Percentiles rank a stretch among this genome's conserved stretches.
These are phyloP conservation scores for Lasioglossum baleicum DNA, from an alignment of 1,140 invertebrate species.

Conservation along the genomic window DNA sequence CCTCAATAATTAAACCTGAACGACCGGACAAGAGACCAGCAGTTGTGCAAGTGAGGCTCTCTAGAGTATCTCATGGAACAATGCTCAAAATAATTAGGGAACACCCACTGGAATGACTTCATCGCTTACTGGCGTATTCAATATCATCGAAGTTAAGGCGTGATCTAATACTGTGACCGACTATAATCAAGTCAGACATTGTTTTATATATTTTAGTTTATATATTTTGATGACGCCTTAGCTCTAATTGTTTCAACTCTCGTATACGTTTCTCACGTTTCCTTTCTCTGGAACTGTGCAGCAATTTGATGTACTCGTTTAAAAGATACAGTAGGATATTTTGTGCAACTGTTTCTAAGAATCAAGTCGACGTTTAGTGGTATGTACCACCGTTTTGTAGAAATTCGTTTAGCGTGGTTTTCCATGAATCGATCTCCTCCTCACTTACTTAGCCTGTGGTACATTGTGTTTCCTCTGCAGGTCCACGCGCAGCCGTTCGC, in stretches of 20 bases:
- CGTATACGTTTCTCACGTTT: too few relatives aligned
- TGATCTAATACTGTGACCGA: too few relatives aligned
- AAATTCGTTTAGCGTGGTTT: not conserved
- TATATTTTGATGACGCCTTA: too few relatives aligned
- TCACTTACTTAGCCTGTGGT: slow-evolving; percentile 87
- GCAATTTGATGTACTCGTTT: too few relatives aligned
- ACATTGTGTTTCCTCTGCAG: slow-evolving; percentile 90
- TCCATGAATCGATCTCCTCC: slow-evolving; percentile 19
- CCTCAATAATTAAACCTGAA: too few relatives aligned
- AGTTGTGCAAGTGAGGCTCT: not conserved
- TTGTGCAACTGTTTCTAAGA: too few relatives aligned
- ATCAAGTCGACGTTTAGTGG: not conserved
- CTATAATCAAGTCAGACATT: too few relatives aligned
- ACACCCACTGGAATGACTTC: slow-evolving; percentile 1
- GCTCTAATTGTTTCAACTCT: too few relatives aligned
- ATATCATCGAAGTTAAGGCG: too few relatives aligned
- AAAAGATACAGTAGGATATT: too few relatives aligned
- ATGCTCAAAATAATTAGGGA: slow-evolving; percentile 2
- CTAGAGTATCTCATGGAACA: not conserved
- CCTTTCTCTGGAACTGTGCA: too few relatives aligned
- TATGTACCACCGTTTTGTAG: not conserved
- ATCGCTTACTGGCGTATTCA: not conserved
- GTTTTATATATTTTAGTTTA: too few relatives aligned
- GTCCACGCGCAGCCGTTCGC: slow-evolving; percentile 92
- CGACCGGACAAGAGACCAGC: not conserved